phyloP scores from a whole-genome alignment of 2,888 invertebrate species.

The Acheta domesticus region DNA sequence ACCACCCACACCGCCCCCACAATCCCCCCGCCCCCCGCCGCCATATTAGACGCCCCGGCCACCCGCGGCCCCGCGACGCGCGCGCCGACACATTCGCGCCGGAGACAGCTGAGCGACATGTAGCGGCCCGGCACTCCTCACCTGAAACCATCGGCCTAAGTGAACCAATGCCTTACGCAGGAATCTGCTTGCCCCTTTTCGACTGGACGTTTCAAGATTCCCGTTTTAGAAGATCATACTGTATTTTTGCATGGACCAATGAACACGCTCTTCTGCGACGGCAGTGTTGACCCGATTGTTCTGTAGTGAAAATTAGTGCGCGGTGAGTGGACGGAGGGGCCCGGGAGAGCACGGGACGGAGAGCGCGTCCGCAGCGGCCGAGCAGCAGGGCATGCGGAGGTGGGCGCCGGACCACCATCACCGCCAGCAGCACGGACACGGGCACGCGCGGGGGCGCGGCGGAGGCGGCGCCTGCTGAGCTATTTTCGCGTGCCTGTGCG shows the following conservation, averaged over 20 bases:
- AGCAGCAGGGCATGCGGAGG: too few species aligned
- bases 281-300: too few species aligned
- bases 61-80: not conserved
- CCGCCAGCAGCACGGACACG: too few species aligned
- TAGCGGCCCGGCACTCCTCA: too few species aligned
- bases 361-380: too few species aligned
- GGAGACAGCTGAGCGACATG: too few species aligned
- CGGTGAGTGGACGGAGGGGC: too few species aligned
- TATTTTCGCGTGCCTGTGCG: conserved; percentile 1
- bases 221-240: not conserved
- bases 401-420: too few species aligned
- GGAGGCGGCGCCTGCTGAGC: not conserved
- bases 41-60: not conserved
- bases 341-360: too few species aligned
- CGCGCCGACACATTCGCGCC: not conserved
- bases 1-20: not conserved
- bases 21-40: not conserved
- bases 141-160: not conserved
- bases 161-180: not conserved
- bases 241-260: not conserved
- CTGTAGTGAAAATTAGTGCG: too few species aligned
- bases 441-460: not conserved
- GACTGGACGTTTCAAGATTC: not conserved
- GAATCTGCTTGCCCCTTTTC: conserved; percentile 1
- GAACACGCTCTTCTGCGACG: too few species aligned